Percentiles rank a stretch among this genome's conserved stretches.
phyloP scores from a whole-genome alignment of 23 tunicate genomes.

The Trididemnum nubilum region DNA sequence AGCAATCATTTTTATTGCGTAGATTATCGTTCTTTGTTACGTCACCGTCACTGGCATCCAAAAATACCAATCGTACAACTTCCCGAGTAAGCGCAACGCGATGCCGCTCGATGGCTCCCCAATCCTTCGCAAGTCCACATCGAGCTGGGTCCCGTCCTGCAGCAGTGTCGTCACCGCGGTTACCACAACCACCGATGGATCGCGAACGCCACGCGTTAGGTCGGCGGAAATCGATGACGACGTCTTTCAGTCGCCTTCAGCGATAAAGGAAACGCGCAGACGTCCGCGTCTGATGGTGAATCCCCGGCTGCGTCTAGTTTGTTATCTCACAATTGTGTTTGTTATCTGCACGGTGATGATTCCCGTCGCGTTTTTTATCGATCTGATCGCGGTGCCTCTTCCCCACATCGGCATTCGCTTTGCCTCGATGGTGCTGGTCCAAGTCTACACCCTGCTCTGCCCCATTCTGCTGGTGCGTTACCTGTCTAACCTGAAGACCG shows the following conservation, averaged over 20 bases:
- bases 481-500: slow-evolving; percentile 45
- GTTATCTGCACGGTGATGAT: slow-evolving; percentile 45
- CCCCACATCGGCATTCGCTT: slow-evolving; percentile 10
- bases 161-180: background rate
- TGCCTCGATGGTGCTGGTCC: slow-evolving; percentile 42
- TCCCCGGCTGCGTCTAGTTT: slow-evolving; percentile 55
- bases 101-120: background rate
- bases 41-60: slow-evolving; percentile 20
- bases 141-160: background rate
- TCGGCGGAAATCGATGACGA: slow-evolving; percentile 3
- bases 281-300: background rate
- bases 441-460: slow-evolving; percentile 58
- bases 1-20: too few species aligned
- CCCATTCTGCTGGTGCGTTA: slow-evolving; percentile 52
- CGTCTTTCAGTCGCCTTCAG: background rate
- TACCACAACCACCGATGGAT: background rate
- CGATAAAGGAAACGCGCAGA: background rate
- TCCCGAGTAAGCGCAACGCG: background rate
- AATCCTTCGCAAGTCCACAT: background rate
- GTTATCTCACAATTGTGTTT: slow-evolving; percentile 21
- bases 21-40: slow-evolving; percentile 7
- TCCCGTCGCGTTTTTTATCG: slow-evolving; percentile 39
- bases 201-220: background rate
- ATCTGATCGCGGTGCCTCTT: background rate
- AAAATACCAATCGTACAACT: slow-evolving; percentile 6